Conservation (phyloP, 2,113 vertebrate genomes). For the Ptilonorhynchus violaceus region DNA sequence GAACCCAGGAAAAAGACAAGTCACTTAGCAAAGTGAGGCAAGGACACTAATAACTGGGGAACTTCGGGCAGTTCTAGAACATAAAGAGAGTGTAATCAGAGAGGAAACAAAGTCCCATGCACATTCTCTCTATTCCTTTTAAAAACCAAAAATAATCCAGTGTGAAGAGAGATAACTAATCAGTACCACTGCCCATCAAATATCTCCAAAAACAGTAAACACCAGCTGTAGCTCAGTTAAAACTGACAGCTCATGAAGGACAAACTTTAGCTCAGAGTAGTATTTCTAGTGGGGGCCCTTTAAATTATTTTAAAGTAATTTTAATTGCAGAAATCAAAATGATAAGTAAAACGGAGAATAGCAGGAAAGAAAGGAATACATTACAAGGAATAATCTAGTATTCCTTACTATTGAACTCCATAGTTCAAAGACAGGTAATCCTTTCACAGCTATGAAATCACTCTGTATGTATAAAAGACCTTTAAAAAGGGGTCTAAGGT, state of each 20-base stretch:
- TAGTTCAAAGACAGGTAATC: not conserved
- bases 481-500: not conserved
- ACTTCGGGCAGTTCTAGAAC: not conserved
- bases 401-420: not conserved
- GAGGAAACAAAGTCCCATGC: not conserved
- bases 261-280: conserved; percentile 16
- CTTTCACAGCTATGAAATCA: not conserved
- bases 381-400: not conserved
- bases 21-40: not conserved
- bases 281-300: not conserved
- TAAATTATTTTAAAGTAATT: conserved; percentile 19
- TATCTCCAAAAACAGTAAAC: conserved; percentile 51
- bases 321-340: conserved; percentile 22
- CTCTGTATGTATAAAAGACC: not conserved
- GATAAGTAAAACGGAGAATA: not conserved
- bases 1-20: not conserved
- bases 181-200: conserved; percentile 46
- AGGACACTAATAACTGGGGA: not conserved
- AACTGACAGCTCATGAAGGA: conserved; percentile 29
- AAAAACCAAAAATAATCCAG: conserved; percentile 31
- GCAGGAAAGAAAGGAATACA: conserved; percentile 5
- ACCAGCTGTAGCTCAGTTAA: conserved; percentile 55
- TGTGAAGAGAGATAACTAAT: conserved; percentile 31
- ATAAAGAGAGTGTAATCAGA: not conserved
- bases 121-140: not conserved